phyloP scores from a whole-genome alignment of 2,113 vertebrate genomes.

The Paratilapia polleni region DNA sequence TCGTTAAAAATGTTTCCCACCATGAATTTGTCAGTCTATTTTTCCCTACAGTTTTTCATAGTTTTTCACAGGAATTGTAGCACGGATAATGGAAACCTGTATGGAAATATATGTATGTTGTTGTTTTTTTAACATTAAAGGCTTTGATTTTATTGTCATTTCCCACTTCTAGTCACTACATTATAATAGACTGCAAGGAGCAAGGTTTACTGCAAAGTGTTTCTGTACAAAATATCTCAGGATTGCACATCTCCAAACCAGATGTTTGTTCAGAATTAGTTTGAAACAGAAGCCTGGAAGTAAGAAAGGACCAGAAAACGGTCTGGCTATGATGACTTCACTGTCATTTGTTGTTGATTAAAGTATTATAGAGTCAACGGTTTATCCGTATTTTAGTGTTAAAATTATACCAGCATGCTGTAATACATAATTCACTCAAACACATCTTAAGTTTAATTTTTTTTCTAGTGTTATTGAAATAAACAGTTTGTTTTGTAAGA shows the following conservation, averaged over 20 bases:
- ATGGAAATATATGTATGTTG: neutral
- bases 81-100: neutral
- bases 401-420: neutral
- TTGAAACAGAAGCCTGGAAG: too few species aligned
- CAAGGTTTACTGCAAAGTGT: neutral
- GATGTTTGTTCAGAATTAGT: neutral
- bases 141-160: slow-evolving; percentile 3
- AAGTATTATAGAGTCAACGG: neutral
- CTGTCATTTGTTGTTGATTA: neutral
- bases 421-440: neutral
- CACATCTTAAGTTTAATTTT: neutral
- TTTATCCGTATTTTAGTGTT: neutral
- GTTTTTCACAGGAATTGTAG: neutral
- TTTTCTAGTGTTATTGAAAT: neutral
- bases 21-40: neutral
- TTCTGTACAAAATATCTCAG: neutral
- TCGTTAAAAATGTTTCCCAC: neutral
- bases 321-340: neutral
- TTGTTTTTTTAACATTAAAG: neutral
- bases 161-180: neutral
- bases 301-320: too few species aligned
- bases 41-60: neutral
- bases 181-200: neutral
- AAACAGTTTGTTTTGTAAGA: neutral
- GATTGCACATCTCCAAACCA: neutral